Evolutionary conservation across 1,140 invertebrate genomes (phyloP).

Genomic region (Drosophila kanapiae): DNA sequence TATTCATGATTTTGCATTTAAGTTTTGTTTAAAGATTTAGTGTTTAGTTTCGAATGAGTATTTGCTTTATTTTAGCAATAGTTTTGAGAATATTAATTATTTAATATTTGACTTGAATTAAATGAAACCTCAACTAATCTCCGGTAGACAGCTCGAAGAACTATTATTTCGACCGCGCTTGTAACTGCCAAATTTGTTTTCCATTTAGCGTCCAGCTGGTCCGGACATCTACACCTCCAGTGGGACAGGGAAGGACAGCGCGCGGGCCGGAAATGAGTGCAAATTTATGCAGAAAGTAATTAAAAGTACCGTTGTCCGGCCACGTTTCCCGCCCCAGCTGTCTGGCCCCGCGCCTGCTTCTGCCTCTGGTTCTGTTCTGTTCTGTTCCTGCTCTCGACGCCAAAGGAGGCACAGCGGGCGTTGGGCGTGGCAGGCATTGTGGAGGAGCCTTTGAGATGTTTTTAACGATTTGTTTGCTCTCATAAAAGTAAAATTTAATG

Average conservation of each 20-base stretch:
- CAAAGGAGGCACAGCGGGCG: background rate
- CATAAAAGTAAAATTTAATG: constrained; percentile 77
- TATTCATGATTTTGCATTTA: too few relatives aligned
- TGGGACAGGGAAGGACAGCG: background rate
- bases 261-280: constrained; percentile 62
- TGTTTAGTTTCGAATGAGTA: too few relatives aligned
- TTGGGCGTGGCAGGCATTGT: constrained; percentile 34
- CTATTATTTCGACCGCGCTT: constrained; percentile 1
- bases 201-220: constrained; percentile 42
- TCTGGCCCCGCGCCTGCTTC: background rate
- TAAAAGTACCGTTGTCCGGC: constrained; percentile 75
- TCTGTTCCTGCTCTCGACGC: constrained; percentile 5
- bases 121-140: background rate
- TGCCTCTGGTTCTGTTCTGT: background rate
- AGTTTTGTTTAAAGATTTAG: too few relatives aligned
- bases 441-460: constrained; percentile 47
- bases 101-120: background rate
- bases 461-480: constrained; percentile 68
- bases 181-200: constrained; percentile 39
- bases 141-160: background rate
- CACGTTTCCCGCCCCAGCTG: constrained; percentile 30
- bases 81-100: background rate
- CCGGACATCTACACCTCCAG: constrained; percentile 15
- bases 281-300: constrained; percentile 83
- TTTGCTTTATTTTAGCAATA: background rate